These are phyloP conservation scores for Leptogaster cylindrica DNA, from an alignment of 2,888 invertebrate genomes.

Conservation along the genomic window DNA sequence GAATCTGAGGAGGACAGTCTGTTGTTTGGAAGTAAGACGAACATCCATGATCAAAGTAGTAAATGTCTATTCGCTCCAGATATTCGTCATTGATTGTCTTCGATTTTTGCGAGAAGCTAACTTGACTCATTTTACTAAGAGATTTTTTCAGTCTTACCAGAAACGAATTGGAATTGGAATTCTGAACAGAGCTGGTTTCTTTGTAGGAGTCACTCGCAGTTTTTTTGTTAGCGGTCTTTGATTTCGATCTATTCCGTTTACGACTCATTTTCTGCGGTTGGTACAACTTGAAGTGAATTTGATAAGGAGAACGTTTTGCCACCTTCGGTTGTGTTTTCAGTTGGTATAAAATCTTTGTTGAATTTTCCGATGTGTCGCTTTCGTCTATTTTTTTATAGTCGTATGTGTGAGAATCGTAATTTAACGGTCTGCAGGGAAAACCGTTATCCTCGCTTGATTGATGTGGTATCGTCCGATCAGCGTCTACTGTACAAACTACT, in stretches of 20 bases:
- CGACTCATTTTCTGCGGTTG: background rate
- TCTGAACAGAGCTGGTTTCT: too few species aligned
- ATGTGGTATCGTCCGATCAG: too few species aligned
- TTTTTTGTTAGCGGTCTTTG: background rate
- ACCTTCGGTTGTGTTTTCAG: background rate
- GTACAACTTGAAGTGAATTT: background rate
- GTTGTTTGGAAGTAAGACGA: conserved; percentile 70
- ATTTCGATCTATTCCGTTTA: background rate
- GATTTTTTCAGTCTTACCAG: background rate
- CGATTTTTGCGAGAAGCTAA: background rate
- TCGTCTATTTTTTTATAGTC: too few species aligned
- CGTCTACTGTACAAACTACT: too few species aligned
- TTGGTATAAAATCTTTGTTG: background rate
- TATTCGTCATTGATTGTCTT: background rate
- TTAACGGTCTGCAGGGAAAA: too few species aligned
- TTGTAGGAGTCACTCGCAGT: too few species aligned
- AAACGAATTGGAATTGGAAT: too few species aligned
- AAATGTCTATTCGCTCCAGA: conserved; percentile 65
- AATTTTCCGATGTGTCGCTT: too few species aligned
- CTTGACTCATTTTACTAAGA: background rate
- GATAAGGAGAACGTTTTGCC: background rate
- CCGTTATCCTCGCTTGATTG: too few species aligned
- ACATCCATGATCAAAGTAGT: conserved; percentile 74
- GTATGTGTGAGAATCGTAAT: too few species aligned
- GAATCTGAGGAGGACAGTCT: conserved; percentile 67